Base-by-base conservation (phyloP, 53 echinoderm and acorn worm genomes). In the Hippasteria phrygiana region DNA sequence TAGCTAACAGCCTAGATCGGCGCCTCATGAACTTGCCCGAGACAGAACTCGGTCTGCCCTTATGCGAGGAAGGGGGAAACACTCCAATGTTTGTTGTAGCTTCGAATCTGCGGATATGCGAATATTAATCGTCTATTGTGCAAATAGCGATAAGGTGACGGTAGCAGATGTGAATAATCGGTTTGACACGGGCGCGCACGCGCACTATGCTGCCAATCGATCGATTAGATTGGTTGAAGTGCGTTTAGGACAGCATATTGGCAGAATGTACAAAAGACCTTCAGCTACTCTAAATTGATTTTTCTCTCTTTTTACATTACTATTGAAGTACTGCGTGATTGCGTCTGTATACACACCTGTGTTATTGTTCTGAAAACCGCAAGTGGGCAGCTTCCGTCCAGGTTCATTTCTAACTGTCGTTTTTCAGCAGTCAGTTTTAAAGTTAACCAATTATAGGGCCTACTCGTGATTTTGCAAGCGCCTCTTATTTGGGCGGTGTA, bases 141-240 rank as follows among this genome's bases (percentile, higher is more conserved):
- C 34, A 67, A 67, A 35, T 67, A 35, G 33, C 69, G 6, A 33
- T 35, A 67, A 35, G 69, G 69, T 67, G 33, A 67, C 69, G 69
- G 69, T 67, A 67, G 69, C 69, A 67, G 69, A 67, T 67, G 69
- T 67, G 33, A 14, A 0, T 35, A 67, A 67, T 67, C 69, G 69
- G 69, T 13, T 67, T 67, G 9, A 33, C 4, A n/a, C n/a, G n/a
- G n/a, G n/a, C n/a, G 32, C 17, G 18, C 20, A 59, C 3, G 59
- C 2, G 2, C 20, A 33, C 34, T 67, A 3, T 22, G 33, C 37
- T 7, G 2, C 9, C 36, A 10, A 11, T 32, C 22, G 18, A 67
- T 67, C 69, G 69, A 67, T 67, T 26, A 26, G 13, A 9, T 36
- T 33, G 12, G 36, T 36, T 16, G 34, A 67, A 36, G 12, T 16